phyloP scores from a whole-genome alignment of 1,140 invertebrate genomes.

The Macrostomum lignano region DNA sequence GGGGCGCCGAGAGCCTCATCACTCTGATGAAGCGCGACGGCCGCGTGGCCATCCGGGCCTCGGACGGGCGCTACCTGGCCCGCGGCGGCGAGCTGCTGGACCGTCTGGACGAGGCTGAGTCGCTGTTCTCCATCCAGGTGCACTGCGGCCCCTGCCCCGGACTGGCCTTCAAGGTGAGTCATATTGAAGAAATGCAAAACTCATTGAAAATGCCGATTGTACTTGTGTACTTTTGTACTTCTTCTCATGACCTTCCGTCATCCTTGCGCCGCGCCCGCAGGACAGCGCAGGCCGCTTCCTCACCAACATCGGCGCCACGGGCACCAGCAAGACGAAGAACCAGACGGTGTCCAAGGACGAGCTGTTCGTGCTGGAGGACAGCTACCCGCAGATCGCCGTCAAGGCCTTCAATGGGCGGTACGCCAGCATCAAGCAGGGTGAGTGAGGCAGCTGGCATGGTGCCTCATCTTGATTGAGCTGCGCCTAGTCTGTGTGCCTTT shows the following conservation, averaged over 20 bases:
- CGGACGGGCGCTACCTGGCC: slow-evolving; percentile 66
- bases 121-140: slow-evolving; percentile 72
- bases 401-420: slow-evolving; percentile 68
- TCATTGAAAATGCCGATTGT: too few species aligned
- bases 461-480: too few species aligned
- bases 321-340: slow-evolving; percentile 63
- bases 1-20: slow-evolving; percentile 83
- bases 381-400: slow-evolving; percentile 66
- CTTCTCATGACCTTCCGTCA: too few species aligned
- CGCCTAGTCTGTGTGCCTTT: too few species aligned
- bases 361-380: slow-evolving; percentile 77
- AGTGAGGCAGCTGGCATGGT: too few species aligned
- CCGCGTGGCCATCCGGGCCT: slow-evolving; percentile 74
- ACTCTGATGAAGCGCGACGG: slow-evolving; percentile 65
- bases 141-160: slow-evolving; percentile 42
- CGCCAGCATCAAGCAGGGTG: slow-evolving; percentile 85
- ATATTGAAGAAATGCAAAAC: too few species aligned
- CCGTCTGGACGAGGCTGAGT: slow-evolving; percentile 45
- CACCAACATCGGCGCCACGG: slow-evolving; percentile 73
- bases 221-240: too few species aligned
- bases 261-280: too few species aligned
- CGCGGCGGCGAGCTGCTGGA: slow-evolving; percentile 42
- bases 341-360: slow-evolving; percentile 73
- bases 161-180: slow-evolving; percentile 21
- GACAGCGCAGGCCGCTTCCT: slow-evolving; percentile 52